Evolutionary conservation across 2,113 vertebrate genomes (phyloP).

Genomic region (Balaenoptera acutorostrata): DNA sequence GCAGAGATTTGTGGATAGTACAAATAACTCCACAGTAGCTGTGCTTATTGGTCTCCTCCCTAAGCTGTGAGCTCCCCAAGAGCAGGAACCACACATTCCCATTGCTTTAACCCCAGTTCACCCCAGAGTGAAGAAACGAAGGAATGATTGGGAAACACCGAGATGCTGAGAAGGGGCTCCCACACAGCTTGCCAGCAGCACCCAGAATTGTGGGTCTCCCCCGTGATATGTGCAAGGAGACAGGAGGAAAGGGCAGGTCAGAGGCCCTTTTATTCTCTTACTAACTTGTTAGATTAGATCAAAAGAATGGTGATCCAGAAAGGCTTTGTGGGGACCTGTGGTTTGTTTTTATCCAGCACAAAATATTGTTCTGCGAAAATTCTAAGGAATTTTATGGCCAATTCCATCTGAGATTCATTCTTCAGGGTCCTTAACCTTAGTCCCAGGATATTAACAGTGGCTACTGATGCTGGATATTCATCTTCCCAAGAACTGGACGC

Average conservation of each 20-base stretch:
- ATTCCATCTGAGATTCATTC: not conserved
- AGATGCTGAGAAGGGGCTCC: not conserved
- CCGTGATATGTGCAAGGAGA: not conserved
- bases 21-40: not conserved
- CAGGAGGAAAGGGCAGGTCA: not conserved
- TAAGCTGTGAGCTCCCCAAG: not conserved
- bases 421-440: not conserved
- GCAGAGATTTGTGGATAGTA: not conserved
- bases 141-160: not conserved
- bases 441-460: not conserved
- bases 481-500: not conserved
- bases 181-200: fast-evolving
- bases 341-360: not conserved
- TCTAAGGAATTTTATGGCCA: not conserved
- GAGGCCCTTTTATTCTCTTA: not conserved
- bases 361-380: not conserved
- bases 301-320: not conserved
- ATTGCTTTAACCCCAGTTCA: not conserved
- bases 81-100: not conserved
- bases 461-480: not conserved
- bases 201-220: not conserved
- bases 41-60: not conserved
- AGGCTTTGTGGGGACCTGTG: not conserved
- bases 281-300: not conserved
- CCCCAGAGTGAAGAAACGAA: not conserved